Evolutionary conservation across 30 jellyfish, hydroid and myxozoan genomes (phyloP).

Genomic region (Sanderia malayensis): DNA sequence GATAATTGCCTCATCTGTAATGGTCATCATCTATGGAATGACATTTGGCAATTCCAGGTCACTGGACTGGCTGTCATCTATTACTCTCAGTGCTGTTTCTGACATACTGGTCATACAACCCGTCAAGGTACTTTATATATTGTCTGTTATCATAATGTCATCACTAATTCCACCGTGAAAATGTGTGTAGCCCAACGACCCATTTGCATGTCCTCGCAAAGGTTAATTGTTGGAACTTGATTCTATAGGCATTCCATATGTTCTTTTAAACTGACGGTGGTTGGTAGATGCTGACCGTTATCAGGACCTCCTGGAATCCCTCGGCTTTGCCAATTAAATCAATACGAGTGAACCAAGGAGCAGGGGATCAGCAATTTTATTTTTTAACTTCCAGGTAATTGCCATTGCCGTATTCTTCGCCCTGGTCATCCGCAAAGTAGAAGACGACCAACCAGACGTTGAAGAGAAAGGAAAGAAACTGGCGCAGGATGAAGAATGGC

Average conservation of each 20-base stretch:
- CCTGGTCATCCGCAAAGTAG: constrained; percentile 60
- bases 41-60: constrained; percentile 83
- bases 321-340: too few species aligned
- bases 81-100: constrained; percentile 56
- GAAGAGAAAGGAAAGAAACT: constrained; percentile 77
- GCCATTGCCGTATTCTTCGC: constrained; percentile 83
- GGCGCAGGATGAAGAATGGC: constrained; percentile 93
- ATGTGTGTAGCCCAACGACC: too few species aligned
- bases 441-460: constrained; percentile 73
- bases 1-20: constrained; percentile 69
- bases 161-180: too few species aligned
- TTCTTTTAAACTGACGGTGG: too few species aligned
- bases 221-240: too few species aligned
- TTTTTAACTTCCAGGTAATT: constrained; percentile 37
- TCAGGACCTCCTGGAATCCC: too few species aligned
- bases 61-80: constrained; percentile 82
- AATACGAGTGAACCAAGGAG: too few species aligned
- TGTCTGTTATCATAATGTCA: too few species aligned
- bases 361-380: too few species aligned
- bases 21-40: constrained; percentile 90
- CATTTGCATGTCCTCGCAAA: too few species aligned
- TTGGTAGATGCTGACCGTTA: too few species aligned
- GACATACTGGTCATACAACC: constrained; percentile 92
- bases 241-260: too few species aligned
- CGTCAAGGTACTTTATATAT: constrained; percentile 61